Percentiles rank a stretch among this genome's conserved stretches.
Conservation (phyloP, 2,113 vertebrate species). For the Halcyon malimbica region DNA sequence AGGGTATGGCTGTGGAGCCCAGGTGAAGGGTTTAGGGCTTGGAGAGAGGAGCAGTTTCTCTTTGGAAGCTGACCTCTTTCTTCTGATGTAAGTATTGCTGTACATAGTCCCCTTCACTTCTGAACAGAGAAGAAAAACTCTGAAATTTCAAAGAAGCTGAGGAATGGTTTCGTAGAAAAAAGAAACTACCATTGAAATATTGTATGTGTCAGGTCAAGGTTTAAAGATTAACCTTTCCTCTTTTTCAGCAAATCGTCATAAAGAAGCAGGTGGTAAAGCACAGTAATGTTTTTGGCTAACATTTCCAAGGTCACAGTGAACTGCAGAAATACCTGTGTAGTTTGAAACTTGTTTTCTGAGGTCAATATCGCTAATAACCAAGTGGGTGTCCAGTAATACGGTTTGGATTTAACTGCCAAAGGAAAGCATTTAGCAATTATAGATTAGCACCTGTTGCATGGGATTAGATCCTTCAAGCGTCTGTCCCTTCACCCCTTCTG, state of each 20-base stretch:
- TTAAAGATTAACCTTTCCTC: not conserved
- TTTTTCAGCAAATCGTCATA: not conserved
- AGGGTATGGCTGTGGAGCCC: not conserved
- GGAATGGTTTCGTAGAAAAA: not conserved
- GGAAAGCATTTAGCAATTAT: not conserved
- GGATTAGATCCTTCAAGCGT: not conserved
- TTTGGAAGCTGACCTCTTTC: not conserved
- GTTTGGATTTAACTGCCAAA: not conserved
- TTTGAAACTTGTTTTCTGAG: not conserved
- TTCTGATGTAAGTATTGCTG: not conserved
- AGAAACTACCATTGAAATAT: not conserved
- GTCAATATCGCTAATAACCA: not conserved
- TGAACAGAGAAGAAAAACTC: not conserved
- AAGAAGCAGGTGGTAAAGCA: not conserved
- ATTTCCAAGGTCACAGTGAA: not conserved
- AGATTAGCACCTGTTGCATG: not conserved
- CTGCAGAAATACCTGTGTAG: not conserved
- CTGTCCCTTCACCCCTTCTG: not conserved
- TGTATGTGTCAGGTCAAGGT: not conserved
- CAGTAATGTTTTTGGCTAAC: not conserved
- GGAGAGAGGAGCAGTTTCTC: not conserved
- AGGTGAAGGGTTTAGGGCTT: not conserved
- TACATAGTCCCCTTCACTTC: not conserved
- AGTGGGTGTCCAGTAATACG: rapidly evolving
- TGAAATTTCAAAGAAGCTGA: not conserved